Evolutionary conservation across 2,797 vertebrate genomes (phyloP).

Genomic region (Luscinia luscinia): DNA sequence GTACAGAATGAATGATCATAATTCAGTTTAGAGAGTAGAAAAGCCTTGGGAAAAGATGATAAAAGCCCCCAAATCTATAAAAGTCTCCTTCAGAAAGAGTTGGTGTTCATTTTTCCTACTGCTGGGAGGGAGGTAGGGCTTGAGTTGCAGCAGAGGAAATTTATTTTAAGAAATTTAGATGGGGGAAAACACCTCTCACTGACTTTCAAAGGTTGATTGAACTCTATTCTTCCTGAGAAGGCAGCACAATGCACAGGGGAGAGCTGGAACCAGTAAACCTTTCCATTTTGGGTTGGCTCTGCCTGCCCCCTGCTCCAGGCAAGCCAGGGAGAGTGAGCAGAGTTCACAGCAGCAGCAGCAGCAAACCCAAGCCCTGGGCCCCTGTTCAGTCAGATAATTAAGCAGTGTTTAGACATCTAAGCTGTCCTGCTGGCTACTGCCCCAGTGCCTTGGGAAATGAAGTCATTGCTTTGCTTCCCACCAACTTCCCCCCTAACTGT

Average conservation of each 20-base stretch:
- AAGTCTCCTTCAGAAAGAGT: background rate
- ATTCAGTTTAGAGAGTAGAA: background rate
- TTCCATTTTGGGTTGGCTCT: constrained; percentile 13
- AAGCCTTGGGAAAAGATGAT: background rate
- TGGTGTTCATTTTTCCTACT: background rate
- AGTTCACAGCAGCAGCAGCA: background rate
- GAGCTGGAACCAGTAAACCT: constrained; percentile 8
- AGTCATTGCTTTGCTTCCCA: constrained; percentile 13
- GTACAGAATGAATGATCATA: background rate
- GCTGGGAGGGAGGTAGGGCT: background rate
- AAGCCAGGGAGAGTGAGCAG: background rate
- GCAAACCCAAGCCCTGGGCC: constrained; percentile 29
- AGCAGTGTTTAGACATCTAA: constrained; percentile 27
- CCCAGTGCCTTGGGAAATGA: constrained; percentile 3
- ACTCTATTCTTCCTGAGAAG: background rate
- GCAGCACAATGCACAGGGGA: background rate
- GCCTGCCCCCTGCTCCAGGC: background rate
- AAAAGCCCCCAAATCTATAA: background rate
- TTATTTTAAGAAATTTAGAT: background rate
- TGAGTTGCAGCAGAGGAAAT: background rate
- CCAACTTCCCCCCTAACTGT: background rate
- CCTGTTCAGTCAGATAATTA: constrained; percentile 36
- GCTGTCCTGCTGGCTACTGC: constrained; percentile 43
- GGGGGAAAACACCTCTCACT: background rate
- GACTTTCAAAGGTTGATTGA: background rate